Conservation (phyloP, 2,888 invertebrate genomes). For the Exocentrus adspersus region DNA sequence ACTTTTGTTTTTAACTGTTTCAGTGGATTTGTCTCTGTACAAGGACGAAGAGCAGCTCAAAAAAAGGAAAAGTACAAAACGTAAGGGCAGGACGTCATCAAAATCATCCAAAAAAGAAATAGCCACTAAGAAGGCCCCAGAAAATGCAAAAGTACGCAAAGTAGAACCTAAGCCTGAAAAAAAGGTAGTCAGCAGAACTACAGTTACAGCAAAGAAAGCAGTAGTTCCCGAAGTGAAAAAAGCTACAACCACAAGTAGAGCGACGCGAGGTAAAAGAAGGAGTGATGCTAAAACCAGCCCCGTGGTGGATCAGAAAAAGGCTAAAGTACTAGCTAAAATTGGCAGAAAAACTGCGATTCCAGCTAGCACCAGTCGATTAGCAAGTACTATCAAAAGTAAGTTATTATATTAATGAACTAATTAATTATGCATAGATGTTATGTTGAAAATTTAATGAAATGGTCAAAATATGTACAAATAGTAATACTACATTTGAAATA, state of each 20-base stretch:
- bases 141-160: conserved; percentile 54
- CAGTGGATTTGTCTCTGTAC: conserved; percentile 86
- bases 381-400: conserved; percentile 40
- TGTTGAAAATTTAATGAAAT: no score
- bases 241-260: conserved; percentile 45
- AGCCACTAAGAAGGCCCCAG: conserved; percentile 48
- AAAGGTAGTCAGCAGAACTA: conserved; percentile 25
- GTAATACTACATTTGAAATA: no score
- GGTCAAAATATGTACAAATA: no score
- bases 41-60: conserved; percentile 83
- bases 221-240: conserved; percentile 27
- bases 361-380: conserved; percentile 21
- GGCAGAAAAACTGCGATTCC: conserved; percentile 54
- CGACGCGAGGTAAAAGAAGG: conserved; percentile 54
- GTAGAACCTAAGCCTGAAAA: conserved; percentile 42
- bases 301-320: conserved; percentile 62
- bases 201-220: conserved; percentile 10
- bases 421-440: no score
- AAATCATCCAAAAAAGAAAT: conserved; percentile 30
- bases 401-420: background rate
- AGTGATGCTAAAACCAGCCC: conserved; percentile 49
- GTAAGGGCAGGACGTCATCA: conserved; percentile 49
- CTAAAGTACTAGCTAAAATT: conserved; percentile 61
- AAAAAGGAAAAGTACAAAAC: conserved; percentile 62
- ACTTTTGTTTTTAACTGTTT: conserved; percentile 47